Percentiles rank a stretch among this genome's conserved stretches.
Evolutionary conservation across 2,888 invertebrate genomes (phyloP).

Genomic region (Stenodera caucasica): DNA sequence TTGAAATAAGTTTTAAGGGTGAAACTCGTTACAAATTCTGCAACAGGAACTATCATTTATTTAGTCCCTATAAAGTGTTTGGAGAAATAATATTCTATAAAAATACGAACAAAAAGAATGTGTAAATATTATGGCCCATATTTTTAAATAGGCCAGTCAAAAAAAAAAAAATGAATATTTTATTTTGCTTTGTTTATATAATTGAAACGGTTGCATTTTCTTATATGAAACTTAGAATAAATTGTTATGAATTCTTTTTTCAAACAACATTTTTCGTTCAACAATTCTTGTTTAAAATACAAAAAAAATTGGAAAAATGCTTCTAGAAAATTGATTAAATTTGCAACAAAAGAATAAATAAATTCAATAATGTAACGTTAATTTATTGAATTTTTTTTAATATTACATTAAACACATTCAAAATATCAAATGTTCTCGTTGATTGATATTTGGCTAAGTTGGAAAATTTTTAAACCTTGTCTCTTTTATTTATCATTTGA

Average conservation of each 20-base stretch:
- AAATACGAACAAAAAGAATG: background rate
- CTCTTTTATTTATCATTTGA: background rate
- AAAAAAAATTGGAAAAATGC: too few species aligned
- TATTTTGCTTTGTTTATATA: background rate
- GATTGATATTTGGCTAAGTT: constrained; percentile 2
- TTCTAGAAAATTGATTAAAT: too few species aligned
- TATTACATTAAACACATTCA: background rate
- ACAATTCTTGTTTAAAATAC: background rate
- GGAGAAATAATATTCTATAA: too few species aligned
- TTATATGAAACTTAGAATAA: background rate
- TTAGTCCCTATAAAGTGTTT: too few species aligned
- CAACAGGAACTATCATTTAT: too few species aligned
- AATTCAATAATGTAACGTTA: background rate
- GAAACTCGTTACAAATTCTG: too few species aligned
- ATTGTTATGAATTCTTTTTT: background rate
- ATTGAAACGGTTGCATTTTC: background rate
- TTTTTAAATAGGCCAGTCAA: background rate
- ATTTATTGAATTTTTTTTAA: background rate
- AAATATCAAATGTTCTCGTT: background rate
- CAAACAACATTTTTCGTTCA: background rate
- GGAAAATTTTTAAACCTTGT: background rate
- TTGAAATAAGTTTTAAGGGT: too few species aligned
- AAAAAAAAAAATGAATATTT: background rate
- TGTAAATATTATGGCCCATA: background rate
- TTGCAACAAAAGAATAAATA: too few species aligned